These are phyloP conservation scores for Natrix natrix DNA, from an alignment of 2,797 vertebrate species.

Conservation along the genomic window DNA sequence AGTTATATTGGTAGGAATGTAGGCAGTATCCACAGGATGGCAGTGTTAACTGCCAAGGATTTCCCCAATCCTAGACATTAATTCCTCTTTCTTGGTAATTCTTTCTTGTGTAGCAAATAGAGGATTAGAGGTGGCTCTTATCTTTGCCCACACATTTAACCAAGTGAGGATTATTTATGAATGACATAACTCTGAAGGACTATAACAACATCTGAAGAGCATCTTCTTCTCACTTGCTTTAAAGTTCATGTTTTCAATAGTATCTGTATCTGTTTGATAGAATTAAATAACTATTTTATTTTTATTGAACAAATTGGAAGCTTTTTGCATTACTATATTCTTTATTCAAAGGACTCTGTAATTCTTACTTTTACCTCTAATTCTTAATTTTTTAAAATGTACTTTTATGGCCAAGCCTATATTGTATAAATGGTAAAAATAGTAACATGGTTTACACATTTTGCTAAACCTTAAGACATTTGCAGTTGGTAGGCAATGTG, in stretches of 20 bases:
- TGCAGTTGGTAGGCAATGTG: not conserved
- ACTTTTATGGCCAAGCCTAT: not conserved
- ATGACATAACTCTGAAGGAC: constrained; percentile 21
- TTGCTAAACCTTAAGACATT: not conserved
- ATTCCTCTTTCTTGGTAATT: constrained; percentile 41
- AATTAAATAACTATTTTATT: not conserved
- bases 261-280: constrained; percentile 22
- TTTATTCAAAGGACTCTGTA: not conserved
- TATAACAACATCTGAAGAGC: constrained; percentile 4
- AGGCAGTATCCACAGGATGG: not conserved
- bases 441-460: not conserved
- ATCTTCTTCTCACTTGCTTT: constrained; percentile 17
- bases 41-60: constrained; percentile 10
- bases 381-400: not conserved
- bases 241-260: constrained; percentile 27
- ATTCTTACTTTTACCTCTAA: not conserved
- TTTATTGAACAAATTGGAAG: not conserved
- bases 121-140: constrained; percentile 49
- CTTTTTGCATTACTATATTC: not conserved
- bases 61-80: constrained; percentile 37
- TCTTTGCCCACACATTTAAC: constrained; percentile 39
- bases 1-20: not conserved
- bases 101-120: constrained; percentile 38
- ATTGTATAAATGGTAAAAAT: not conserved
- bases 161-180: constrained; percentile 15